Evolutionary conservation across 2,888 invertebrate species (phyloP).

Genomic region (Rhingia campestris): DNA sequence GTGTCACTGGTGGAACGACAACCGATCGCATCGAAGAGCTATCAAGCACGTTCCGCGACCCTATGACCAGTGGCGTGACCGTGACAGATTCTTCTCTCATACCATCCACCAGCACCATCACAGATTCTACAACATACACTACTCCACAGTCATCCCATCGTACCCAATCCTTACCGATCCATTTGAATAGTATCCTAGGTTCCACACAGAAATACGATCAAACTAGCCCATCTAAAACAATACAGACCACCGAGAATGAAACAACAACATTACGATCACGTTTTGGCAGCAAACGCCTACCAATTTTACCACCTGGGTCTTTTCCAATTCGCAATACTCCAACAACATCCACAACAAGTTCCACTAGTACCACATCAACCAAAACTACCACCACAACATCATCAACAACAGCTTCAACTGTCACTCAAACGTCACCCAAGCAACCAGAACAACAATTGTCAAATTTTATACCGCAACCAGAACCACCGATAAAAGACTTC

Average conservation of each 20-base stretch:
- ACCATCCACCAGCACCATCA: slow-evolving; percentile 45
- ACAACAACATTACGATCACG: slow-evolving; percentile 68
- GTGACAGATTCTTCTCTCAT: slow-evolving; percentile 39
- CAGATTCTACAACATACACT: slow-evolving; percentile 39
- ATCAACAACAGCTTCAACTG: slow-evolving; percentile 82
- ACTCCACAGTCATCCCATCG: slow-evolving; percentile 45
- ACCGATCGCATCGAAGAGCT: slow-evolving; percentile 44
- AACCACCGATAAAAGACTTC: slow-evolving; percentile 84
- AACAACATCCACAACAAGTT: slow-evolving; percentile 48
- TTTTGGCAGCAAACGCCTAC: slow-evolving; percentile 65
- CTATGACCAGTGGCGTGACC: slow-evolving; percentile 64
- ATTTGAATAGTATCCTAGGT: slow-evolving; percentile 69
- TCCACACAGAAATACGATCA: slow-evolving; percentile 72
- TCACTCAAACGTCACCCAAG: slow-evolving; percentile 47
- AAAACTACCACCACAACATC: slow-evolving; percentile 37
- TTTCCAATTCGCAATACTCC: slow-evolving; percentile 41
- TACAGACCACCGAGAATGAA: slow-evolving; percentile 44
- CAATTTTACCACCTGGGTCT: slow-evolving; percentile 53
- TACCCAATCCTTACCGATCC: slow-evolving; percentile 64
- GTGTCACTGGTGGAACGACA: slow-evolving; percentile 51
- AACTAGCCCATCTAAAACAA: slow-evolving; percentile 66
- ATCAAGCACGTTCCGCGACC: slow-evolving; percentile 24
- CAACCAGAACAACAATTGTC: slow-evolving; percentile 57
- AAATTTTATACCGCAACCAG: slow-evolving; percentile 76
- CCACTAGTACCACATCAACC: slow-evolving; percentile 50